Percentiles rank a stretch among this genome's conserved stretches.
Conservation (phyloP, 2,888 invertebrate species). For the Cryptocheilus praepositus region DNA sequence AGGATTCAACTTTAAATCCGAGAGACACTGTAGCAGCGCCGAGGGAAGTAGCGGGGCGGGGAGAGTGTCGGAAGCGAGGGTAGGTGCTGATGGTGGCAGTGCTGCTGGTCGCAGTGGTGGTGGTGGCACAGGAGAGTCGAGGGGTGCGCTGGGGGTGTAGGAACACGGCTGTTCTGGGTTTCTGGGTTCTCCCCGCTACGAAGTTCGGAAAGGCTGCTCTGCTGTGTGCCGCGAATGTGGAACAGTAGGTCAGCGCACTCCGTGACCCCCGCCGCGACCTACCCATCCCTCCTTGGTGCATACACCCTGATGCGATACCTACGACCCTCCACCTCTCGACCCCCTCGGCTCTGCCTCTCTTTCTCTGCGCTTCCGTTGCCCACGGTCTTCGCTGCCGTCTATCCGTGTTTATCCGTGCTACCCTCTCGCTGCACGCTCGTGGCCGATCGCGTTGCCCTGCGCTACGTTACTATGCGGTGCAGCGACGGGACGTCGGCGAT, state of each 20-base stretch:
- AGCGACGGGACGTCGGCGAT: no score
- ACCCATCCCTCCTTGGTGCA: conserved; percentile 51
- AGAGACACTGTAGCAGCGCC: conserved; percentile 12
- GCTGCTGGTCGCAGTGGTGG: background rate
- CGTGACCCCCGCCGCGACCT: conserved; percentile 70
- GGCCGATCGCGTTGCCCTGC: conserved; percentile 53
- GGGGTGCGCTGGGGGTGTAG: conserved; percentile 21
- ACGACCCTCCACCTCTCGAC: conserved; percentile 30
- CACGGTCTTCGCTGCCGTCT: conserved; percentile 4
- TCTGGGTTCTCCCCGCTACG: conserved; percentile 63
- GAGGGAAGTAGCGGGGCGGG: background rate
- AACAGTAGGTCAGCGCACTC: conserved; percentile 74
- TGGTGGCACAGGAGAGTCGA: background rate
- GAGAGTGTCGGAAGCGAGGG: background rate
- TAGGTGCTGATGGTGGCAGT: no score
- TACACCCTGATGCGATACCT: conserved; percentile 39
- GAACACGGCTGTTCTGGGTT: conserved; percentile 55
- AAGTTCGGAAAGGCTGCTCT: conserved; percentile 67
- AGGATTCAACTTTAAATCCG: conserved; percentile 51
- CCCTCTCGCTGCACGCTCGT: no score
- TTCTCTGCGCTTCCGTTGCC: conserved; percentile 13
- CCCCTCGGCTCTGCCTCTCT: conserved; percentile 28
- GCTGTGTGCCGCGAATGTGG: conserved; percentile 67
- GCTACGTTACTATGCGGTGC: conserved; percentile 41
- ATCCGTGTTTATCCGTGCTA: background rate